Base-by-base conservation (phyloP, 2,113 vertebrate species). In the Rafetus swinhoei region DNA sequence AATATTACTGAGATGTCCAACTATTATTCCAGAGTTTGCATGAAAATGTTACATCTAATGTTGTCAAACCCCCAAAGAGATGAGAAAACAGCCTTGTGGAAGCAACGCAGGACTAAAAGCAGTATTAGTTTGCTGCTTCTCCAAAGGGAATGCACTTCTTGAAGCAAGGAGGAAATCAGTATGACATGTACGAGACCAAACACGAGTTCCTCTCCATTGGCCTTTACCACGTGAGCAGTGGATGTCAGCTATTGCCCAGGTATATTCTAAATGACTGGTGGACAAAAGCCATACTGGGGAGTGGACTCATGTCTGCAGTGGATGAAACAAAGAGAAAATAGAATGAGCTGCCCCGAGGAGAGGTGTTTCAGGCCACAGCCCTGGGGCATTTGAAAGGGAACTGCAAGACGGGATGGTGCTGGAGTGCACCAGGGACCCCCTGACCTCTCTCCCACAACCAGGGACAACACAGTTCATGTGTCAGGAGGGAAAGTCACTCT, bases 361-460 rank as follows among this genome's bases (percentile, higher is more conserved):
- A 32, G 19, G n/a, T 72, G 29, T 72, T n/a, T 29, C 10, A 72
- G 65, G 76, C 53, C 21, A 54, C 19, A 56, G 21, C 19, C 32
- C 35, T 21, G 13, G n/a, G n/a, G 54, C 32, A 55, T 35, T 81
- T 12, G 29, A 21, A 21, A 14, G 19, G 21, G 19, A 35, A 32
- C 6, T 35, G n/a, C 79, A 32, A 12, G 15, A 56, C 56, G 79
- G 10, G n/a, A 14, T 8, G 53, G 54, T 18, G 32, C 29, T n/a
- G 32, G 32, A 32, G 15, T n/a, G n/a, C 16, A n/a, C n/a, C 65
- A n/a, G 79, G 4, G 50, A 53, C 29, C 53, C 53, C 53, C 52
- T 18, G 5, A 27, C 52, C 53, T 27, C 5, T 54, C 16, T 95
- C 29, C 85, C 0, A 1, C 27, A 24, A 21, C 0, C 0, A 56